Percentiles rank a stretch among this genome's conserved stretches.
Conservation (phyloP, 2,888 invertebrate genomes). For the Gryllus longicercus region DNA sequence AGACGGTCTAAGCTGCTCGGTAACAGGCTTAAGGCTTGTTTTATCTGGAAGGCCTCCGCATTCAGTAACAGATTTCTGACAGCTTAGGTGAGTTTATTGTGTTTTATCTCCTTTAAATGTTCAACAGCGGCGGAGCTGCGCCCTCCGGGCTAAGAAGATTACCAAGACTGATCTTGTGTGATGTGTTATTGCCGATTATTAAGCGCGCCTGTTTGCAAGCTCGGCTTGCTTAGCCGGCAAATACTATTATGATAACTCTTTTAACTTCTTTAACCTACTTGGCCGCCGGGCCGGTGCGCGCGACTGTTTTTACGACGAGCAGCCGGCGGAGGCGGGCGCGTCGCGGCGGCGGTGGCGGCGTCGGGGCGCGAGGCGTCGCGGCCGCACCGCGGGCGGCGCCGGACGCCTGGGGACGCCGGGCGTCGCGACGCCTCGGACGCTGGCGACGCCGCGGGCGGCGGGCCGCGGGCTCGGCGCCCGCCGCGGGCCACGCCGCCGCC, state of each 20-base stretch:
- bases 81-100: constrained; percentile 46
- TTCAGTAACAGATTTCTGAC: constrained; percentile 45
- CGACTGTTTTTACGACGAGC: neutral
- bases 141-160: constrained; percentile 38
- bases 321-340: neutral
- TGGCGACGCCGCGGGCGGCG: neutral
- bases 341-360: neutral
- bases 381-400: neutral
- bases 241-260: constrained; percentile 37
- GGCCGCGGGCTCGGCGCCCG: neutral
- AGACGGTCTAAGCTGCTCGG: constrained; percentile 44
- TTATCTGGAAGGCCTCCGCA: constrained; percentile 43
- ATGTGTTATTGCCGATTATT: constrained; percentile 38
- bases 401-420: neutral
- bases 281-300: neutral
- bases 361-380: neutral
- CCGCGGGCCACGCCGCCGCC: neutral
- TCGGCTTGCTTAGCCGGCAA: constrained; percentile 34
- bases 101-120: constrained; percentile 44
- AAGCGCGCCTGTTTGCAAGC: constrained; percentile 25
- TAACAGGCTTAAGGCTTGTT: constrained; percentile 46
- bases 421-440: neutral
- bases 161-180: constrained; percentile 37
- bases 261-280: constrained; percentile 34
- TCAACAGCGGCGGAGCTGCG: constrained; percentile 36